These are phyloP conservation scores for Trichogramma pretiosum DNA, from an alignment of 1,140 invertebrate species.

Conservation along the genomic window DNA sequence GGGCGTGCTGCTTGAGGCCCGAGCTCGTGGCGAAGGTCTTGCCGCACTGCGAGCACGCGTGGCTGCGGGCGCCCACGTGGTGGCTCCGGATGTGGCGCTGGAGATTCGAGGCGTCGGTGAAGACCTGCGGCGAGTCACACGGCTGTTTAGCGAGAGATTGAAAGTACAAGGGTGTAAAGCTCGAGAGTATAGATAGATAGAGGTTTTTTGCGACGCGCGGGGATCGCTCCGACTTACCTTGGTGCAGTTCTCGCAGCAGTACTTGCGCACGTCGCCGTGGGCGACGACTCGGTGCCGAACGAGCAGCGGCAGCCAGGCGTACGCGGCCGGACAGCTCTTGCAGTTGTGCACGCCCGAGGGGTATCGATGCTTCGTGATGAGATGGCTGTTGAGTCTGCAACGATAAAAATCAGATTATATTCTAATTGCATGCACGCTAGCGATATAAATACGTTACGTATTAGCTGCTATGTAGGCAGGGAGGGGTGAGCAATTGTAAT, in stretches of 20 bases:
- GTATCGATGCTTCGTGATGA: constrained; percentile 67
- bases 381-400: constrained; percentile 73
- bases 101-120: constrained; percentile 90
- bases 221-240: constrained; percentile 51
- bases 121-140: constrained; percentile 58
- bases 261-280: constrained; percentile 70
- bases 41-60: constrained; percentile 94
- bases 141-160: constrained; percentile 39
- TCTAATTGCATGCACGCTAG: no score
- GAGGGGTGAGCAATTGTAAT: no score
- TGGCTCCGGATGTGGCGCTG: constrained; percentile 91
- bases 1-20: constrained; percentile 97
- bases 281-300: constrained; percentile 73
- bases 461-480: no score
- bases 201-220: not conserved
- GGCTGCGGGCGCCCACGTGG: constrained; percentile 85
- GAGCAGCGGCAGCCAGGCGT: constrained; percentile 71
- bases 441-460: no score
- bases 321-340: constrained; percentile 73
- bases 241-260: constrained; percentile 88
- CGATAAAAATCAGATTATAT: no score
- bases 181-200: constrained; percentile 1
- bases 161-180: constrained; percentile 25
- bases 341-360: constrained; percentile 70
- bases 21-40: constrained; percentile 97